Conservation (phyloP, 2,888 invertebrate species). For the Brenthis daphne region DNA sequence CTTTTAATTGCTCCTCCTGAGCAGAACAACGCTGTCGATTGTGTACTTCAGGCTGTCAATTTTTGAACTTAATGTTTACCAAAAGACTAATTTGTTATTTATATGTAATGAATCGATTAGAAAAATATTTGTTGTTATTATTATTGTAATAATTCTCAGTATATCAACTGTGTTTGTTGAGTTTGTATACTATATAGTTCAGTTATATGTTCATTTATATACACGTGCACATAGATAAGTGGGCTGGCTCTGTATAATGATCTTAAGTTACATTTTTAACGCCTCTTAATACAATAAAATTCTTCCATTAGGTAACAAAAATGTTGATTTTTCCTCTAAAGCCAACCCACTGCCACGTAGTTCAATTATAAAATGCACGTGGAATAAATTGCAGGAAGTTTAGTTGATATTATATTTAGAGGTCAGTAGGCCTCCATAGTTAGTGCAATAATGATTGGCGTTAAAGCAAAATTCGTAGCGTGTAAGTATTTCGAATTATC, state of each 20-base stretch:
- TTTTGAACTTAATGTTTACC: not conserved
- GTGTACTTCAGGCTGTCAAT: not conserved
- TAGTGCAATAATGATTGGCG: slow-evolving; percentile 66
- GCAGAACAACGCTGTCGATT: not conserved
- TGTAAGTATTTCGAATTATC: slow-evolving; percentile 72
- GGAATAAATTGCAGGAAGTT: slow-evolving; percentile 10
- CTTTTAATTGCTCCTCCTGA: too few relatives aligned
- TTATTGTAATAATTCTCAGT: slow-evolving; percentile 5
- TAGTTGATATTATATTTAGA: slow-evolving; percentile 6
- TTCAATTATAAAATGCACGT: slow-evolving; percentile 28
- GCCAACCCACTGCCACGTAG: slow-evolving; percentile 9
- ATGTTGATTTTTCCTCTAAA: not conserved
- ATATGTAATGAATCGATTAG: not conserved
- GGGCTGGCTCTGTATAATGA: not conserved
- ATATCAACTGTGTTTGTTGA: slow-evolving; percentile 1
- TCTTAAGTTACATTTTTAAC: not conserved
- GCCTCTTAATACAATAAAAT: not conserved
- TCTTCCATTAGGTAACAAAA: not conserved
- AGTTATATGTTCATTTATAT: not conserved
- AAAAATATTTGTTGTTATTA: slow-evolving; percentile 13
- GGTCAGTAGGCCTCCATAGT: slow-evolving; percentile 51
- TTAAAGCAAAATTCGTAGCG: slow-evolving; percentile 44
- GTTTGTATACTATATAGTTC: slow-evolving; percentile 6
- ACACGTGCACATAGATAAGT: not conserved
- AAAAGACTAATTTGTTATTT: not conserved